Conservation (phyloP, 2,797 vertebrate genomes). For the Euthynnus affinis region DNA sequence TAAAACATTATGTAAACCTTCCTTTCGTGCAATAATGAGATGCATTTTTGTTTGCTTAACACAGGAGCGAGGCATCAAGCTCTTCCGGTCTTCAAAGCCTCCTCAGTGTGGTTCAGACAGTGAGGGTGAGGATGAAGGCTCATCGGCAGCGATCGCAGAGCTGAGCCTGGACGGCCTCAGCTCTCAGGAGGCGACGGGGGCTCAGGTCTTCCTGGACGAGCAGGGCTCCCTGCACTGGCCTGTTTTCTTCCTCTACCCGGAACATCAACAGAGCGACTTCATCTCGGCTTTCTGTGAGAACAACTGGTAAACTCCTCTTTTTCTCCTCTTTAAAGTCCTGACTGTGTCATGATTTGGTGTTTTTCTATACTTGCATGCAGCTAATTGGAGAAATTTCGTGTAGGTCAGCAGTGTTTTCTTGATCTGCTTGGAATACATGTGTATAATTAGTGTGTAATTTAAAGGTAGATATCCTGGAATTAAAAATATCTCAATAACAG, state of each 20-base stretch:
- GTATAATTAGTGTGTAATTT: too few relatives aligned
- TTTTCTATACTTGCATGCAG: too few relatives aligned
- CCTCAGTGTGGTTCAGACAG: conserved; percentile 70
- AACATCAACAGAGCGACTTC: conserved; percentile 94
- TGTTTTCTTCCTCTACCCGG: conserved; percentile 95
- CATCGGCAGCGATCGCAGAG: conserved; percentile 75
- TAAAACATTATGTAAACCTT: too few relatives aligned
- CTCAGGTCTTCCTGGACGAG: conserved; percentile 88
- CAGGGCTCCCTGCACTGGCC: conserved; percentile 92
- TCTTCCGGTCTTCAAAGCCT: conserved; percentile 68
- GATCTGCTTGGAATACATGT: neutral
- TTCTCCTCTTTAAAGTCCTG: neutral
- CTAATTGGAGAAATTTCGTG: too few relatives aligned
- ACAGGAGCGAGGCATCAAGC: conserved; percentile 91
- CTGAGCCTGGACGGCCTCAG: conserved; percentile 84
- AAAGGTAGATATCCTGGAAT: too few relatives aligned
- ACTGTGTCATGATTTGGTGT: too few relatives aligned
- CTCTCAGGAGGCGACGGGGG: conserved; percentile 83
- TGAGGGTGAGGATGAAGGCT: conserved; percentile 79
- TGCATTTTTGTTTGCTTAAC: neutral
- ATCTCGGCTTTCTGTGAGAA: conserved; percentile 93
- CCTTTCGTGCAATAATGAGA: neutral
- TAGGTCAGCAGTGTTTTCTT: too few relatives aligned
- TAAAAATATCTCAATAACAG: too few relatives aligned
- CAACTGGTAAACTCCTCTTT: conserved; percentile 83